Evolutionary conservation across 2,797 vertebrate species (phyloP).

Genomic region (Aplochiton taeniatus): DNA sequence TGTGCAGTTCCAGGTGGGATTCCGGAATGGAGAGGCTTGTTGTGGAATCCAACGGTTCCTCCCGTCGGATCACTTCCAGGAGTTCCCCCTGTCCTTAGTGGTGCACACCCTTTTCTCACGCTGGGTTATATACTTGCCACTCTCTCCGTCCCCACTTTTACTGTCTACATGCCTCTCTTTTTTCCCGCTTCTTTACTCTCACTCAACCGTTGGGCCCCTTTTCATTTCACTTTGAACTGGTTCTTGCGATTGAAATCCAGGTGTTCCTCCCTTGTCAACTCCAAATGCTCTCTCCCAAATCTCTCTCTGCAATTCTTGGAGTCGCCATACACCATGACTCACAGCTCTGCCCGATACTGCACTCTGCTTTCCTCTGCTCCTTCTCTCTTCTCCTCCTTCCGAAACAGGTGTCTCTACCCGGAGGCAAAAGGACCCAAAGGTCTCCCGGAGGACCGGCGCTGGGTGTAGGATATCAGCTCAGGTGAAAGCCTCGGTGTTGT

Average conservation of each 20-base stretch:
- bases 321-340: constrained; percentile 16
- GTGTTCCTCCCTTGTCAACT: constrained; percentile 20
- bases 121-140: constrained; percentile 19
- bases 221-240: constrained; percentile 18
- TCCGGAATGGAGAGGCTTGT: constrained; percentile 11
- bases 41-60: constrained; percentile 10
- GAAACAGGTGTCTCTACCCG: constrained; percentile 57
- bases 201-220: constrained; percentile 24
- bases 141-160: constrained; percentile 5
- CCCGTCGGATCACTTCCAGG: constrained; percentile 3
- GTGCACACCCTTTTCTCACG: constrained; percentile 30
- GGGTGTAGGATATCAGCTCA: constrained; percentile 51
- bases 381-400: constrained; percentile 25
- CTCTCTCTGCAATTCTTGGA: not conserved
- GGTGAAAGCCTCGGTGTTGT: constrained; percentile 31
- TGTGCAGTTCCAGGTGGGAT: constrained; percentile 38
- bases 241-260: constrained; percentile 37
- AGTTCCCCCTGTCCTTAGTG: not conserved
- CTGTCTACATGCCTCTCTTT: not conserved
- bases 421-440: constrained; percentile 34
- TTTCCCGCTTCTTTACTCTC: not conserved
- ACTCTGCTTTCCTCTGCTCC: constrained; percentile 13
- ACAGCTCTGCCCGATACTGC: constrained; percentile 19
- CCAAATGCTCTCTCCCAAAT: constrained; percentile 12
- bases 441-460: constrained; percentile 31